Evolutionary conservation across 2,888 invertebrate species (phyloP).

Genomic region (Bibio marci): DNA sequence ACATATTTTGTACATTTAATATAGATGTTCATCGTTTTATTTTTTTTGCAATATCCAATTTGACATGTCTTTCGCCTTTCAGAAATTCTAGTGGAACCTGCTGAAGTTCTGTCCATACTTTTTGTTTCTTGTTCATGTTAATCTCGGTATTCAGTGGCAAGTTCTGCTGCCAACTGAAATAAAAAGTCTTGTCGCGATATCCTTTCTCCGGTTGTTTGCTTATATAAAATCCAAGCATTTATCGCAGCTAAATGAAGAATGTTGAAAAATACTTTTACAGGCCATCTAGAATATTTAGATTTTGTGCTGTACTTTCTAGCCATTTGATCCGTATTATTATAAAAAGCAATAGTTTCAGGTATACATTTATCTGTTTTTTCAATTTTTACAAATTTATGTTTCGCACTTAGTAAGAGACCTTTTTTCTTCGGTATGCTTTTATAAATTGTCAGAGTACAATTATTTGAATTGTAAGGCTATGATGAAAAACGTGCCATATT

Average conservation of each 20-base stretch:
- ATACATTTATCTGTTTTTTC: background rate
- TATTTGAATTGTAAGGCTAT: background rate
- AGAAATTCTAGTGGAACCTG: no score
- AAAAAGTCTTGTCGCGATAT: background rate
- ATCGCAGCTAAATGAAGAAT: no score
- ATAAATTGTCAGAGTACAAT: background rate
- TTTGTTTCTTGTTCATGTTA: no score
- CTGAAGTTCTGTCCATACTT: no score
- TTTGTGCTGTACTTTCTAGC: background rate
- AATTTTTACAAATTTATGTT: background rate
- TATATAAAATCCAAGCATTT: background rate
- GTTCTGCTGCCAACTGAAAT: background rate
- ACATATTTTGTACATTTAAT: constrained; percentile 6
- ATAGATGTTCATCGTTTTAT: no score
- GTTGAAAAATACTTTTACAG: background rate
- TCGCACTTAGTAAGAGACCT: background rate
- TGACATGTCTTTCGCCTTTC: no score
- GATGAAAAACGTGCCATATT: background rate
- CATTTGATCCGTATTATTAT: background rate
- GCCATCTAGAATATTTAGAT: no score
- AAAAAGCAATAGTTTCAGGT: constrained; percentile 1
- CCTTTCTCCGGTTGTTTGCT: background rate
- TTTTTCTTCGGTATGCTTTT: background rate
- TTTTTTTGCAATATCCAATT: no score
- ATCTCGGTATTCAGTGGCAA: no score